Evolutionary conservation across 2,113 vertebrate genomes (phyloP), one percentile per base, ranked within the genome.

Genomic region (Neolamprologus hecqui): DNA sequence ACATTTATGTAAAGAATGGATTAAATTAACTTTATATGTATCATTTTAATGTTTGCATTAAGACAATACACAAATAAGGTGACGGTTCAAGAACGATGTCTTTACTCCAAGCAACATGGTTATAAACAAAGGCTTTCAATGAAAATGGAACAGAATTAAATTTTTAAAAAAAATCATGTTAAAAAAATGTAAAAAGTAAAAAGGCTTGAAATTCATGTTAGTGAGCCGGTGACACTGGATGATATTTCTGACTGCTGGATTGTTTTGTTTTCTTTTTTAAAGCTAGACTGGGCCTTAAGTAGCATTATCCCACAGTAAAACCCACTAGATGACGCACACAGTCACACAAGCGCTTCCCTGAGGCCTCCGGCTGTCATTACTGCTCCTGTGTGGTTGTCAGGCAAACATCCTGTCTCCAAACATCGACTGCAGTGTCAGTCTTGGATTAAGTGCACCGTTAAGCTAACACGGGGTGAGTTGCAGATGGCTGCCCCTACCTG

Each of bases 101-200:
- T 75, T 75, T 75, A 47, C 9, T 75, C 40, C 13, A 75, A 28
- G 40, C 23, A 42, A 23, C 37, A 6, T 70, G 7, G 65, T 42
- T 70, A 23, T 42, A 23, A 15, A 47, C 40, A 47, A 47, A 47
- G 21, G 14, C 40, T 73, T 17, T 45, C 21, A 45, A 73, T 21
- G 13, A 45, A 45, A 45, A 26, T 65, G 13, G 14, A 45, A 45
- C n/a, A 47, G 21, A 73, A 45, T 10, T 6, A 17, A 73, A 11
- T 26, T 3, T 2, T 7, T 0, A 0, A 0, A 2, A 2, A 60
- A 65, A 23, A 42, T 9, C 35, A 14, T 70, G 35, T 70, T 23
- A 21, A 65, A 65, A 65, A 65, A 65, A 45, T 2, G 8, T 73
- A 45, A 45, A 9, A 45, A 73, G 13, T 15, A 70, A 70, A n/a